These are phyloP conservation scores for Panagrolaimus sp. DNA, from an alignment of 1,140 invertebrate genomes.

Conservation along the genomic window DNA sequence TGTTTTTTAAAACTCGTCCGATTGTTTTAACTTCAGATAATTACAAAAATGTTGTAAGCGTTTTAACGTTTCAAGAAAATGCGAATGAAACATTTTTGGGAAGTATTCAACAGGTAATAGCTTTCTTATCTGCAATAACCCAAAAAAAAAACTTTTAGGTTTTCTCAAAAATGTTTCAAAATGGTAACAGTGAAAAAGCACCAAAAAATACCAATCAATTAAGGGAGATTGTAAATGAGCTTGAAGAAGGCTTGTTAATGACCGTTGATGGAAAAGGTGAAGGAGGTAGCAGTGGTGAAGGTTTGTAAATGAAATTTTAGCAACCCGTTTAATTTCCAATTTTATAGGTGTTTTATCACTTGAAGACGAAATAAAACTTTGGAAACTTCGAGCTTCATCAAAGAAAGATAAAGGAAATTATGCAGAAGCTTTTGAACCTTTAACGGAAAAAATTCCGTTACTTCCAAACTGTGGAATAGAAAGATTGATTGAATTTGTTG, in stretches of 20 bases:
- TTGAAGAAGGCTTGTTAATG: slow-evolving; percentile 39
- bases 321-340: no score
- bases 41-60: slow-evolving; percentile 50
- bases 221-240: slow-evolving; percentile 35
- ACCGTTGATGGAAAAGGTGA: slow-evolving; percentile 15
- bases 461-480: slow-evolving; percentile 49
- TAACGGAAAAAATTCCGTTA: slow-evolving; percentile 27
- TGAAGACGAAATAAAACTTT: slow-evolving; percentile 38
- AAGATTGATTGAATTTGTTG: slow-evolving; percentile 61
- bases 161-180: slow-evolving; percentile 19
- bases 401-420: slow-evolving; percentile 12
- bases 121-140: neutral
- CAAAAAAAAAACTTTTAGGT: slow-evolving; percentile 15
- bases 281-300: neutral
- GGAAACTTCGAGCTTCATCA: slow-evolving; percentile 27
- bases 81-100: slow-evolving; percentile 43
- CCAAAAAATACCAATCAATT: slow-evolving; percentile 21
- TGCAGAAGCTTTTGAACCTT: slow-evolving; percentile 34
- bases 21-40: slow-evolving; percentile 42
- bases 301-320: no score
- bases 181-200: slow-evolving; percentile 14
- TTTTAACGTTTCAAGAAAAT: slow-evolving; percentile 52
- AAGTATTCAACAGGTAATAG: slow-evolving; percentile 43
- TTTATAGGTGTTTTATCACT: slow-evolving; percentile 43
- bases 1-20: slow-evolving; percentile 52